Percentiles rank a stretch among this genome's conserved stretches.
These are phyloP conservation scores for Octonoba sinensis DNA, from an alignment of 2,888 invertebrate species.

Conservation along the genomic window DNA sequence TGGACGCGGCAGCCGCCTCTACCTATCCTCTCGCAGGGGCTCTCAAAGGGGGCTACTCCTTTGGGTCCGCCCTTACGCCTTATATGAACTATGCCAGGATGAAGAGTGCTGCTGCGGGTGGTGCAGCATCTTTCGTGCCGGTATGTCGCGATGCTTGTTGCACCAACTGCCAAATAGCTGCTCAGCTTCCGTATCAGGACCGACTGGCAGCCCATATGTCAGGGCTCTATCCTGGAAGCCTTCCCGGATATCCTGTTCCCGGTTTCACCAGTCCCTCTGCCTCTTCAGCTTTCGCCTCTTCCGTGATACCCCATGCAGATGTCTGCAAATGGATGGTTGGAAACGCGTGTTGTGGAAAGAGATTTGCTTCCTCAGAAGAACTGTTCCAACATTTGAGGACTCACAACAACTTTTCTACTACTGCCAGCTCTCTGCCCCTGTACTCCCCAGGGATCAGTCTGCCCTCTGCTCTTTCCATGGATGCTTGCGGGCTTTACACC, in stretches of 20 bases:
- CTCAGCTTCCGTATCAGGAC: slow-evolving; percentile 85
- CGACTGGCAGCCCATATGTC: slow-evolving; percentile 72
- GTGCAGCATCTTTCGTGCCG: slow-evolving; percentile 87
- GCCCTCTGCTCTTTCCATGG: slow-evolving; percentile 62
- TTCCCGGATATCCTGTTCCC: slow-evolving; percentile 61
- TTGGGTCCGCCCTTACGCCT: slow-evolving; percentile 76
- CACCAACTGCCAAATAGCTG: slow-evolving; percentile 93
- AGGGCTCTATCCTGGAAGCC: slow-evolving; percentile 67
- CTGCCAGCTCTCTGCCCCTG: slow-evolving; percentile 25
- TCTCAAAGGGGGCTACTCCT: slow-evolving; percentile 66
- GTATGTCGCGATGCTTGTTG: slow-evolving; percentile 97
- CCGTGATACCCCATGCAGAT: slow-evolving; percentile 72
- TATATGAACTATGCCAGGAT: slow-evolving; percentile 92
- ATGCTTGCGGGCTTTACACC: slow-evolving; percentile 57
- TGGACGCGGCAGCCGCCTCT: slow-evolving; percentile 66
- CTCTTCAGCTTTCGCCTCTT: slow-evolving; percentile 68
- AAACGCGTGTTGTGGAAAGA: slow-evolving; percentile 91
- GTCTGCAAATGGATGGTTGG: slow-evolving; percentile 96
- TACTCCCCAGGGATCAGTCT: slow-evolving; percentile 53
- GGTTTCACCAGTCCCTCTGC: slow-evolving; percentile 60
- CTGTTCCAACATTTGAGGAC: slow-evolving; percentile 91
- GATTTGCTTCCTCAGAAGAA: slow-evolving; percentile 92
- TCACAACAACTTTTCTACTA: slow-evolving; percentile 77
- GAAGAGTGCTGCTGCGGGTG: slow-evolving; percentile 91
- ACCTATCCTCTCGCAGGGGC: slow-evolving; percentile 65